Evolutionary conservation across 1,140 invertebrate species (phyloP).

Genomic region (Mactra quadrangularis): DNA sequence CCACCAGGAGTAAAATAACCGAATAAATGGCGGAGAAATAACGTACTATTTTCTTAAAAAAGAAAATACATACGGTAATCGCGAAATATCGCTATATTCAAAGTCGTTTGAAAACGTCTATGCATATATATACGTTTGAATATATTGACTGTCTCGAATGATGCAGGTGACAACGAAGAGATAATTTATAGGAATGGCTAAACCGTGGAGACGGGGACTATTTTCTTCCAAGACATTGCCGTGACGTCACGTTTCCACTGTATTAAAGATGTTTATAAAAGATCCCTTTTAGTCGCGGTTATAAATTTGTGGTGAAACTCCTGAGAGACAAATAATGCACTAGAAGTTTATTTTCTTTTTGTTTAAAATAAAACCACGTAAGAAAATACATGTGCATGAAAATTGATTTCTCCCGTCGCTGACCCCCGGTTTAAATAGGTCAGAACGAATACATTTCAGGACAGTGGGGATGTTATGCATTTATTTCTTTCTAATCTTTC

Average conservation of each 20-base stretch:
- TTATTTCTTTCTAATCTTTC: too few species aligned
- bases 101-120: background rate
- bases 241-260: constrained; percentile 3
- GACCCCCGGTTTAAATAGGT: too few species aligned
- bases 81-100: background rate
- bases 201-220: constrained; percentile 7
- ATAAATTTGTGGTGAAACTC: too few species aligned
- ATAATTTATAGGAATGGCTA: background rate
- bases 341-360: too few species aligned
- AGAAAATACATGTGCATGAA: too few species aligned
- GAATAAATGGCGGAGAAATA: constrained; percentile 29
- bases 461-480: too few species aligned
- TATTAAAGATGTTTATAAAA: too few species aligned
- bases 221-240: background rate
- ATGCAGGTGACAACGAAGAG: background rate
- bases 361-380: too few species aligned
- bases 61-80: background rate
- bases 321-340: too few species aligned
- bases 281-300: too few species aligned
- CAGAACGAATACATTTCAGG: too few species aligned
- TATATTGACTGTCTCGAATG: background rate
- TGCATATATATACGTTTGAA: background rate
- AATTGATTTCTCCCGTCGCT: too few species aligned
- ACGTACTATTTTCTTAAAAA: constrained; percentile 23
- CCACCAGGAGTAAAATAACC: background rate